These are phyloP conservation scores for Lophius americanus DNA, from an alignment of 2,797 vertebrate genomes.

Conservation along the genomic window DNA sequence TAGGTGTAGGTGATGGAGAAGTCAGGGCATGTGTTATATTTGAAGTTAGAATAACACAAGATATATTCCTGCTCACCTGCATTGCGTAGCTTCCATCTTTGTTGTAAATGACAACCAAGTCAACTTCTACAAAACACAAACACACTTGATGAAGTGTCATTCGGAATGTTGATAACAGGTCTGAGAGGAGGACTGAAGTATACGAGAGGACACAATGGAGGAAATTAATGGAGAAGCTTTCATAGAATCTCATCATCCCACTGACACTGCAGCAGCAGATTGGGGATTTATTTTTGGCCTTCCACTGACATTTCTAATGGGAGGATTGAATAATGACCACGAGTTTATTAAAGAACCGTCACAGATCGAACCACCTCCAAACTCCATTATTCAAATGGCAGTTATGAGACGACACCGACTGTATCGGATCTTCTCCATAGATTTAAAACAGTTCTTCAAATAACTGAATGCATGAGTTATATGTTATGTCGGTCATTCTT, in stretches of 20 bases:
- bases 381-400: slow-evolving; percentile 44
- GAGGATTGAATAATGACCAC: slow-evolving; percentile 44
- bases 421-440: neutral
- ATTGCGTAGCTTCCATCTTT: slow-evolving; percentile 89
- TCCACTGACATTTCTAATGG: slow-evolving; percentile 21
- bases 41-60: no score
- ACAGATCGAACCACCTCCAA: slow-evolving; percentile 1
- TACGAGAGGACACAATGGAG: neutral
- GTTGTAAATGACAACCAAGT: slow-evolving; percentile 86
- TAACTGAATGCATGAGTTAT: neutral
- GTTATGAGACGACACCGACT: neutral
- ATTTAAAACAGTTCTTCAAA: neutral
- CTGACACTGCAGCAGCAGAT: neutral
- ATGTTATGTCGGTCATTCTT: neutral
- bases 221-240: neutral
- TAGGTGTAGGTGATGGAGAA: no score
- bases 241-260: neutral
- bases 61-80: slow-evolving; percentile 82
- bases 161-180: neutral
- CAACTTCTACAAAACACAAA: slow-evolving; percentile 79
- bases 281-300: slow-evolving; percentile 30
- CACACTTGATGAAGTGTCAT: neutral
- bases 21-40: no score
- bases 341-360: slow-evolving; percentile 40
- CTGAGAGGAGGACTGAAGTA: neutral